Base-by-base conservation (phyloP, 2,888 invertebrate genomes). In the Netelia inedita region DNA sequence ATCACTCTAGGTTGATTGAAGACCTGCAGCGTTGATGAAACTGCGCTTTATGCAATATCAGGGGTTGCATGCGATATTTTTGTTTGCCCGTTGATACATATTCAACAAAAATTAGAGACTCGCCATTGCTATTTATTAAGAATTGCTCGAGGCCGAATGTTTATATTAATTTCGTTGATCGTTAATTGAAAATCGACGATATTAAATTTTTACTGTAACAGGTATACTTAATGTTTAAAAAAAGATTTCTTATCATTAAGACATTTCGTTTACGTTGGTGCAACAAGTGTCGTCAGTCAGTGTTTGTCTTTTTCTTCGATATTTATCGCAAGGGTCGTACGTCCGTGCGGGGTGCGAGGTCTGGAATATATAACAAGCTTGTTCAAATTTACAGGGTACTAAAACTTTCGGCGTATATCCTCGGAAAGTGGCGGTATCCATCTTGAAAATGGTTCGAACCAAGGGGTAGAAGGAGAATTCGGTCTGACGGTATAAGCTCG, bases 351-450 rank as follows among this genome's bases (percentile, higher is more conserved):
- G 66, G 57, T 79, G 71, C 65, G 83, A 79, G 71, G 68, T 66
- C 68, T 55, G 46, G 68, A 73, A 83, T 85, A 79, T 82, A 85
- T 81, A 85, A 79, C 82, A 83, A 88, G 88, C 90, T 91, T 92
- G 91, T 89, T 89, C 88, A 91, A 92, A 92, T 92, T 92, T 92
- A 92, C 90, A 89, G 90, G 90, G 91, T 89, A 91, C 89, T 92
- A 91, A 92, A 92, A 92, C 91, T 92, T 92, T 92, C 90, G 88
- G 86, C 91, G 88, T 92, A 91, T 89, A 92, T 92, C 41, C 91
- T 90, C 86, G 89, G 84, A 89, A 91, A 92, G 92, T 92, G 89
- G 91, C 89, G 90, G 91, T 88, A 92, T 92, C 90, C 90, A 91
- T 92, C 92, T 92, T 92, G 91, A 88, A 89, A 92, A 92, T 90